Percentiles rank a stretch among this genome's conserved stretches.
These are phyloP conservation scores for Paramormyrops hopkinsi DNA, from an alignment of 2,797 vertebrate genomes.

Conservation along the genomic window DNA sequence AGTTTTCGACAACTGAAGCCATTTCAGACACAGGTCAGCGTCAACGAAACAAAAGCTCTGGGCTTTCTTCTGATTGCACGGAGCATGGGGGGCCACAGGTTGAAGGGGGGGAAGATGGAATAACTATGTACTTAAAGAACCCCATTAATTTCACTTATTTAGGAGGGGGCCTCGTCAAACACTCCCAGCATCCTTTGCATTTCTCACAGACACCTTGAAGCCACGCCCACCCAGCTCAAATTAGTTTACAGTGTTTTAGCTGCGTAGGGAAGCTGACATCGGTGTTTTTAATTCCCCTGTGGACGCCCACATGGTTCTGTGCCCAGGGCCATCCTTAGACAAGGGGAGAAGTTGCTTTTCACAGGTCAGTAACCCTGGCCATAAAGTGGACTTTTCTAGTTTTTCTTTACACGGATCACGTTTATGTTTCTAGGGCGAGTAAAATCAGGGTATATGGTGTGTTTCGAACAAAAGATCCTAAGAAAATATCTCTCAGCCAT, in stretches of 20 bases:
- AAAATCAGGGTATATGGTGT: neutral
- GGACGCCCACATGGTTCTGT: neutral
- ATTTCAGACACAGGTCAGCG: slow-evolving; percentile 86
- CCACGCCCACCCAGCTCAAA: slow-evolving; percentile 58
- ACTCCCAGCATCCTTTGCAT: slow-evolving; percentile 73
- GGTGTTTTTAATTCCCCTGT: neutral
- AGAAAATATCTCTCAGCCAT: neutral
- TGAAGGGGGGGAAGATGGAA: slow-evolving; percentile 26
- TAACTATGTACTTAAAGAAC: slow-evolving; percentile 81
- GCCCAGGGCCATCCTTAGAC: slow-evolving; percentile 25
- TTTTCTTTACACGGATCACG: slow-evolving; percentile 55
- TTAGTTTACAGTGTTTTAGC: slow-evolving; percentile 71
- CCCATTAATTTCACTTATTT: slow-evolving; percentile 92
- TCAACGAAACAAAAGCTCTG: slow-evolving; percentile 57
- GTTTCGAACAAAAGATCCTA: neutral
- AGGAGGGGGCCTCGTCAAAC: slow-evolving; percentile 75
- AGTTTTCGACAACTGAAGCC: slow-evolving; percentile 74
- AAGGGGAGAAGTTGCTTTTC: slow-evolving; percentile 44
- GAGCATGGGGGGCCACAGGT: slow-evolving; percentile 35
- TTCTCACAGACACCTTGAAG: slow-evolving; percentile 71
- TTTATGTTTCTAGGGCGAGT: slow-evolving; percentile 22
- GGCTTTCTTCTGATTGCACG: slow-evolving; percentile 60
- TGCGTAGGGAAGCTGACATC: slow-evolving; percentile 49
- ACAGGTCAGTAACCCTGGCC: slow-evolving; percentile 49
- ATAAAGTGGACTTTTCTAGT: slow-evolving; percentile 52